Evolutionary conservation across 2,888 invertebrate genomes (phyloP), one percentile per base, ranked within the genome.

Genomic region (Crocallis elinguaria): DNA sequence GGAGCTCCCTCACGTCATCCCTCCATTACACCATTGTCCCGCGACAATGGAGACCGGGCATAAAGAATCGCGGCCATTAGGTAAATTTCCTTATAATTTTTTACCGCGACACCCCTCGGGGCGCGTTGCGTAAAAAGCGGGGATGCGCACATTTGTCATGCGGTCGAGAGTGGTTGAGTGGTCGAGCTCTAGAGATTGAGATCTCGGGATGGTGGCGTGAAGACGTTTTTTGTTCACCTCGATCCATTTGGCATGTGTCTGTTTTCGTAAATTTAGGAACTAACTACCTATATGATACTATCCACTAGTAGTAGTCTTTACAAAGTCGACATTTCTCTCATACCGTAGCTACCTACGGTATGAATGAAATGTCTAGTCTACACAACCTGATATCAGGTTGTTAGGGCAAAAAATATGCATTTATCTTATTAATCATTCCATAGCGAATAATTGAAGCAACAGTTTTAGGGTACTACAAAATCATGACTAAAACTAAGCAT

Each of bases 31-130:
- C 83, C 82, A 88, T 91, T 90, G 91, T 90, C 82, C 85, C 74
- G 75, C 73, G 84, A 91, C 91, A 91, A 91, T 89, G 81, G 90
- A 79, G 78, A 77, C 79, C 69, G 82, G 82, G 82, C 79, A 87
- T 90, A 91, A 91, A 89, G 88, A 89, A 91, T 91, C 82, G 90
- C 74, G 69, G 79, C 89, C 89, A 91, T 91, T 91, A 91, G 90
- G 90, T 88, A 91, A 91, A 91, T 91, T 91, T 91, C 87, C 90
- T 89, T 86, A 88, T 89, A 86, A 89, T 88, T 89, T 91, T 90
- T 86, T 90, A 90, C 27, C 86, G 83, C 84, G 86, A 81, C 86
- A 88, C 88, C 90, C 86, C 88, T 84, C 82, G 78, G 69, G 75
- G 33, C 44, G 25, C 38, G 75, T n/a, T n/a, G 75, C 63, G 82